Conservation (phyloP, 2,888 invertebrate species). For the Cheiracanthium punctorium region DNA sequence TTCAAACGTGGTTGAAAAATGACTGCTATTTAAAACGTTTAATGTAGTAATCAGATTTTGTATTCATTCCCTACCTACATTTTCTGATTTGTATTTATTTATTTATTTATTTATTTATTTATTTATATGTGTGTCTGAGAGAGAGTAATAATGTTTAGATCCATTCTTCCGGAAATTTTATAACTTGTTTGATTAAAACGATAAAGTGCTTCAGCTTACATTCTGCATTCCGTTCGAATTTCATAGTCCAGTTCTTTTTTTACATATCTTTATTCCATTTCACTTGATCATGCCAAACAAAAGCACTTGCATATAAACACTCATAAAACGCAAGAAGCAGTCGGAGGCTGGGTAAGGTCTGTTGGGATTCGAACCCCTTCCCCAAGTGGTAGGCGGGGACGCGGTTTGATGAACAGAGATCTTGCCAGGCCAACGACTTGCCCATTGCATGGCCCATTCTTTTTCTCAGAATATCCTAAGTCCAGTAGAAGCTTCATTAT, state of each 20-base stretch:
- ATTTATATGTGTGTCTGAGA: too few relatives aligned
- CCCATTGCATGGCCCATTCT: conserved; percentile 42
- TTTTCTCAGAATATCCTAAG: conserved; percentile 39
- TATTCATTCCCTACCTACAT: too few relatives aligned
- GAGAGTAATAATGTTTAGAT: too few relatives aligned
- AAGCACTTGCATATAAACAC: conserved; percentile 44
- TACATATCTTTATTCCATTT: conserved; percentile 11
- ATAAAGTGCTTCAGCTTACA: too few relatives aligned
- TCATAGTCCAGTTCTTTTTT: conserved; percentile 8
- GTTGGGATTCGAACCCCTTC: conserved; percentile 22
- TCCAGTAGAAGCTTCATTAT: conserved; percentile 61
- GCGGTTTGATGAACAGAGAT: conserved; percentile 20
- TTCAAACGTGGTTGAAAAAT: too few relatives aligned
- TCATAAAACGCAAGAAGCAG: conserved; percentile 25
- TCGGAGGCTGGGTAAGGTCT: conserved; percentile 7
- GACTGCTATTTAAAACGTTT: too few relatives aligned
- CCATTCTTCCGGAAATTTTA: too few relatives aligned
- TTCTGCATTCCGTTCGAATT: not conserved
- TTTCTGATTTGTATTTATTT: too few relatives aligned
- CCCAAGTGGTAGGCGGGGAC: conserved; percentile 53
- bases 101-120: too few relatives aligned
- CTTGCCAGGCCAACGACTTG: conserved; percentile 20
- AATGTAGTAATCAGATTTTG: too few relatives aligned
- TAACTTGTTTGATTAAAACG: too few relatives aligned
- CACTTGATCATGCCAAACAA: not conserved